These are phyloP conservation scores for Corapipo altera DNA, from an alignment of 2,113 vertebrate genomes.

Conservation along the genomic window DNA sequence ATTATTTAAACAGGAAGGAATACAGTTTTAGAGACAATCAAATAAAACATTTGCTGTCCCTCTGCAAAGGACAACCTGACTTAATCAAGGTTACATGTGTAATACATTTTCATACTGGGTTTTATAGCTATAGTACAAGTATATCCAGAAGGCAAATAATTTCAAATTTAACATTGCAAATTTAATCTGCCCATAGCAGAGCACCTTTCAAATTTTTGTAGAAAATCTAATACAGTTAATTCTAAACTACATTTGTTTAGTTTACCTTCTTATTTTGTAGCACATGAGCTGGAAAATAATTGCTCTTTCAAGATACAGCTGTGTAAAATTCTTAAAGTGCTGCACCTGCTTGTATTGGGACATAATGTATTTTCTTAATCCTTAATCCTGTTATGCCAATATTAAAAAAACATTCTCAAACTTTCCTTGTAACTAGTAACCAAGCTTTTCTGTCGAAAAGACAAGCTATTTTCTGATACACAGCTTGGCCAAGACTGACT, in stretches of 20 bases:
- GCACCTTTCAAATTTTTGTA: neutral
- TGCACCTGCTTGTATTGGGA: neutral
- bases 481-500: neutral
- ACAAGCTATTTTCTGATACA: neutral
- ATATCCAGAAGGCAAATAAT: neutral
- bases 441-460: neutral
- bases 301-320: neutral
- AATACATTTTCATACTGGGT: neutral
- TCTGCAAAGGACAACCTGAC: neutral
- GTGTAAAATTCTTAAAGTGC: neutral
- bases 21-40: constrained; percentile 27
- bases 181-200: neutral
- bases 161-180: neutral
- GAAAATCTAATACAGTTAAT: neutral
- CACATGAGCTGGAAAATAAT: neutral
- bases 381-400: neutral
- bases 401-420: neutral
- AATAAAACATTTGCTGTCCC: constrained; percentile 38
- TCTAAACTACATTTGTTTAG: neutral
- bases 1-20: constrained; percentile 53
- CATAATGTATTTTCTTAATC: neutral
- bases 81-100: neutral
- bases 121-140: neutral
- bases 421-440: neutral
- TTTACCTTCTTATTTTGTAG: neutral